Evolutionary conservation across 2,113 vertebrate genomes (phyloP), one percentile per base, ranked within the genome.

Genomic region (Dipodomys ordii): DNA sequence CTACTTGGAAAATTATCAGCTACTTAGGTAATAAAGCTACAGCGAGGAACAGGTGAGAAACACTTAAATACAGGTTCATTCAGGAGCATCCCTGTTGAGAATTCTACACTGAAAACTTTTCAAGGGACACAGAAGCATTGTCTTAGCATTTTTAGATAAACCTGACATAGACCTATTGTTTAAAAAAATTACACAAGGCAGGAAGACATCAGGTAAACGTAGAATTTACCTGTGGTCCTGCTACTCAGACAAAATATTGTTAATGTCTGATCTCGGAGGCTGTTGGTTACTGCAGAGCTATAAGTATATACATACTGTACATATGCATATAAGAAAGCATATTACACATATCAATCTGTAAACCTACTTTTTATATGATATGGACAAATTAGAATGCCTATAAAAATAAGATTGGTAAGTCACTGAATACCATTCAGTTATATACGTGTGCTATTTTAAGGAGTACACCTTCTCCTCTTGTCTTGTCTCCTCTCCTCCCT

Each of bases 21-120:
- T 44, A 15, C 25, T 44, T 76, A 22, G 6, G 27, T 69, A 77
- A 88, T 30, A 30, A 0, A 83, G 23, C 39, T 39, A 22, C 25
- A 71, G 4, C 15, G 16, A 18, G 82, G 78, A 62, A 6, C 7
- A n/a, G 65, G n/a, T 46, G 25, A 92, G 35, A 23, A 28, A 13
- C 6, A 27, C 77, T 30, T 86, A 32, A 81, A 23, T 9, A n/a
- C 53, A 80, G 25, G 19, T 11, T 30, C 2, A 68, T 27, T n/a
- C 2, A 65, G 64, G 93, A 72, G n/a, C 15, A 32, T 23, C 16
- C 8, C 10, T 71, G 62, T 32, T 53, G 7, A 18, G 32, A 1
- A 6, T 71, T 88, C 88, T 57, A 91, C 23, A 87, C 3, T 69
- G 44, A 83, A 27, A 92, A 23, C 67, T 79, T 60, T 89, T 88